Evolutionary conservation across 2,113 vertebrate species (phyloP).

Genomic region (Spizaetus ornatus): DNA sequence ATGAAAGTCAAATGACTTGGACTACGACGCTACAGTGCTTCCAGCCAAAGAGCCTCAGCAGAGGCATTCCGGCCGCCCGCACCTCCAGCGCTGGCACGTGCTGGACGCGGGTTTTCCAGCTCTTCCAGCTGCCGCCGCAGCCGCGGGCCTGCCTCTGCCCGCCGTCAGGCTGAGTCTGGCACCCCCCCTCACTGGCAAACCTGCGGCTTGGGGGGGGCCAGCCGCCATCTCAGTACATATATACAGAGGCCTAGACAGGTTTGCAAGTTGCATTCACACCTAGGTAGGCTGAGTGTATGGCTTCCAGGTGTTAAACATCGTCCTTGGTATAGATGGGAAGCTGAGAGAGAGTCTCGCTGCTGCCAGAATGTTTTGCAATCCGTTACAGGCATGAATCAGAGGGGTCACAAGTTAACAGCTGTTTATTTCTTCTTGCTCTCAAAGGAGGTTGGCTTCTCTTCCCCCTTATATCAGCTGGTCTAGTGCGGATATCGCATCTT

Average conservation of each 20-base stretch:
- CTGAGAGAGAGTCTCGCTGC: not conserved
- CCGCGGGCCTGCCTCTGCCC: rapidly evolving
- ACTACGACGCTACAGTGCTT: rapidly evolving
- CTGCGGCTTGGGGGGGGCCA: rapidly evolving
- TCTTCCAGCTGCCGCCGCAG: rapidly evolving
- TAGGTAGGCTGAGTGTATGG: rapidly evolving
- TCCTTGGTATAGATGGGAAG: rapidly evolving
- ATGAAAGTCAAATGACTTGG: conserved; percentile 47
- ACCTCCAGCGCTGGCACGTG: not conserved
- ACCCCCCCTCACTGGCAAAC: too few species aligned
- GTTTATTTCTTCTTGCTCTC: not conserved
- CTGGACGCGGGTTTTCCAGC: not conserved
- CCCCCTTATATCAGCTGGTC: not conserved
- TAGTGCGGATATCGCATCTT: rapidly evolving
- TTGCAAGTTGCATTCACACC: rapidly evolving
- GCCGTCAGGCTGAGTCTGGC: not conserved
- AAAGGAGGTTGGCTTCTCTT: not conserved
- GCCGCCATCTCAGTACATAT: rapidly evolving
- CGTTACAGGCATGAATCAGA: rapidly evolving
- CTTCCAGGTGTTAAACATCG: not conserved
- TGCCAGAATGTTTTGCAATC: rapidly evolving
- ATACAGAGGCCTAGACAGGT: not conserved
- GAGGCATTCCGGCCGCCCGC: not conserved
- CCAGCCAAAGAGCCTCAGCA: not conserved
- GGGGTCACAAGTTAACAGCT: not conserved